Evolutionary conservation across 2,888 invertebrate genomes (phyloP).

Genomic region (Sepiola atlantica): DNA sequence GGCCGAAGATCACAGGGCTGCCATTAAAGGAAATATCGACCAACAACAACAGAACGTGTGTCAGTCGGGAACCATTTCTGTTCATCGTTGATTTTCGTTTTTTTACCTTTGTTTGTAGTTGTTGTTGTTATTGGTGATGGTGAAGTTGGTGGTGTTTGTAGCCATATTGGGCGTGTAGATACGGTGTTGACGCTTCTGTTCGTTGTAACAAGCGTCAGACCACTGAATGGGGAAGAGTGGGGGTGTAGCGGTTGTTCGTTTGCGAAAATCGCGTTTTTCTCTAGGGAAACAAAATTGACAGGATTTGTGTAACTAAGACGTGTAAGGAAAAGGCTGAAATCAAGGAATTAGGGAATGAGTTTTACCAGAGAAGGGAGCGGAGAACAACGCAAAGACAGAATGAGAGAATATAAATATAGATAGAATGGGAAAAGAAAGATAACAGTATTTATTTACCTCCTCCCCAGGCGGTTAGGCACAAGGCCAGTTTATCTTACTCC

Average conservation of each 20-base stretch:
- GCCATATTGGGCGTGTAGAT: background rate
- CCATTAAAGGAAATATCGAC: slow-evolving; percentile 21
- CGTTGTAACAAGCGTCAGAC: background rate
- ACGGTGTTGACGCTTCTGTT: background rate
- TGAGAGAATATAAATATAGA: background rate
- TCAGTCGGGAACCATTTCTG: background rate
- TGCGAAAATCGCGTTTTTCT: background rate
- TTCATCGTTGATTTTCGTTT: background rate
- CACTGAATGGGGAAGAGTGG: background rate
- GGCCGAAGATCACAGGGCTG: background rate
- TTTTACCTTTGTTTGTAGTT: background rate
- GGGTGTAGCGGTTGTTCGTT: background rate
- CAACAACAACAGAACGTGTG: background rate
- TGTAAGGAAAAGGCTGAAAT: background rate
- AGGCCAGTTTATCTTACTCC: too few species aligned
- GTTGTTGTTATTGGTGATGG: background rate
- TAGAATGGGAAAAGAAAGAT: background rate
- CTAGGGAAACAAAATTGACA: background rate
- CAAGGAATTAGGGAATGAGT: background rate
- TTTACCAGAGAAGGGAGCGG: background rate
- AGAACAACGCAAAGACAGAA: background rate
- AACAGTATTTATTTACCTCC: too few species aligned
- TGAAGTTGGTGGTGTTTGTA: background rate
- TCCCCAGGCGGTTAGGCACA: too few species aligned
- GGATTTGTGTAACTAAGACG: background rate